These are phyloP conservation scores for Campoplex nolae DNA, from an alignment of 2,888 invertebrate species.

Conservation along the genomic window DNA sequence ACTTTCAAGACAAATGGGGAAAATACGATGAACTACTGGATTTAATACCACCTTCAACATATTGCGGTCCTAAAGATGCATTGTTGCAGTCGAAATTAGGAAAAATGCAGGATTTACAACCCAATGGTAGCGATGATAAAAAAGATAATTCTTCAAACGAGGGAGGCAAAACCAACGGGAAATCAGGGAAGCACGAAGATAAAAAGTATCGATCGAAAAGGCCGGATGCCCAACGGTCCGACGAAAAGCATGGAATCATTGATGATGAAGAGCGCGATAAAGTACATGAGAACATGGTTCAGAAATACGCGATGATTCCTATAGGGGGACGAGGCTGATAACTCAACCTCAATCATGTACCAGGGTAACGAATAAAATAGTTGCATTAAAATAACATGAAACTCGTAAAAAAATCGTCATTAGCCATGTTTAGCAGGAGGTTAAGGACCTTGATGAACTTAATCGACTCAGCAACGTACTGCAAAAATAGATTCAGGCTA, in stretches of 20 bases:
- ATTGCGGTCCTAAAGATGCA: conserved; percentile 67
- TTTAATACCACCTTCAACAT: conserved; percentile 68
- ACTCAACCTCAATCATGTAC: background rate
- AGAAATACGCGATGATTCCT: conserved; percentile 56
- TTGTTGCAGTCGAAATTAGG: conserved; percentile 41
- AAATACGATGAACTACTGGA: conserved; percentile 70
- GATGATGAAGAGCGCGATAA: conserved; percentile 7
- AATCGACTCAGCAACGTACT: conserved; percentile 44
- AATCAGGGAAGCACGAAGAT: background rate
- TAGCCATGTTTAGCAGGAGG: conserved; percentile 1
- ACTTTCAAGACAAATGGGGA: conserved; percentile 71
- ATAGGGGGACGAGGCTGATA: background rate
- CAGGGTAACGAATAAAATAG: background rate
- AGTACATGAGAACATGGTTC: conserved; percentile 34
- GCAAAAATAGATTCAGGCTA: conserved; percentile 52
- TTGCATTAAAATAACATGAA: background rate
- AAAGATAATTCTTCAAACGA: conserved; percentile 8
- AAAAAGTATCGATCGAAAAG: conserved; percentile 4
- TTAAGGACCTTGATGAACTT: conserved; percentile 45
- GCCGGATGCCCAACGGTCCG: background rate
- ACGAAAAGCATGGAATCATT: background rate
- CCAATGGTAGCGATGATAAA: background rate
- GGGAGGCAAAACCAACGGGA: background rate
- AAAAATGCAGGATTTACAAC: background rate
- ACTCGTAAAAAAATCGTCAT: background rate